Evolutionary conservation across 1,140 invertebrate species (phyloP).

Genomic region (Drosophila rufa): DNA sequence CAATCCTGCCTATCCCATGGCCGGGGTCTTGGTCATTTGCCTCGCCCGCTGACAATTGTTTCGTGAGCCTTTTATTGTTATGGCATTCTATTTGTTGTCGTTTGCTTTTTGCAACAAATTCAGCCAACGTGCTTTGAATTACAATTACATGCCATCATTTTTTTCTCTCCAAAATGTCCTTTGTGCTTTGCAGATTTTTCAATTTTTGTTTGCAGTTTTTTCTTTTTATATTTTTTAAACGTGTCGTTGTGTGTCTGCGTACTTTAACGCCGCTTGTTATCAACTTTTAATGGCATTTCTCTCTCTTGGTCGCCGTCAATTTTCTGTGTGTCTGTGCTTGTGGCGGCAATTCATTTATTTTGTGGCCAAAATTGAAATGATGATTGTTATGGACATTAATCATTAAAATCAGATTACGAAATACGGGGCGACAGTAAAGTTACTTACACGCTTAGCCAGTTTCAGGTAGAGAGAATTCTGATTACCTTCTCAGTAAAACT

Average conservation of each 20-base stretch:
- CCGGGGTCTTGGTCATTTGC: conserved; percentile 53
- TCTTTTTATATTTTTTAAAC: conserved; percentile 29
- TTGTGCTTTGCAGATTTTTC: conserved; percentile 40
- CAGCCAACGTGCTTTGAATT: conserved; percentile 76
- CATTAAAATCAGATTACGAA: conserved; percentile 55
- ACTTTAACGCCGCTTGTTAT: conserved; percentile 71
- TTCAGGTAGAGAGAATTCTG: background rate
- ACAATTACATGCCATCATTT: conserved; percentile 67
- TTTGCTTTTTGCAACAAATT: conserved; percentile 79
- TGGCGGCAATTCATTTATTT: conserved; percentile 54
- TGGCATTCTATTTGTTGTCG: conserved; percentile 66
- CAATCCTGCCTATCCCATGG: conserved; percentile 11
- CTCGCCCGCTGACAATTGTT: conserved; percentile 65
- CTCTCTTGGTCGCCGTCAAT: conserved; percentile 42
- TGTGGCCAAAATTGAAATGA: conserved; percentile 56
- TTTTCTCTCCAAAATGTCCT: conserved; percentile 28
- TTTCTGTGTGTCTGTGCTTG: conserved; percentile 26
- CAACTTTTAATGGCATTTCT: conserved; percentile 77
- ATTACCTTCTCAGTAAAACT: background rate
- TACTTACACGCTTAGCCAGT: background rate
- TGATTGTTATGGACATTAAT: conserved; percentile 68
- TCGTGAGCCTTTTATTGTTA: conserved; percentile 77
- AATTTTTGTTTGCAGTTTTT: conserved; percentile 26
- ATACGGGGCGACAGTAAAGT: conserved; percentile 26
- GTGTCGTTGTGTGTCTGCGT: conserved; percentile 56